Evolutionary conservation across 2,797 vertebrate genomes (phyloP), one percentile per base, ranked within the genome.

Genomic region (Siniperca scherzeri): DNA sequence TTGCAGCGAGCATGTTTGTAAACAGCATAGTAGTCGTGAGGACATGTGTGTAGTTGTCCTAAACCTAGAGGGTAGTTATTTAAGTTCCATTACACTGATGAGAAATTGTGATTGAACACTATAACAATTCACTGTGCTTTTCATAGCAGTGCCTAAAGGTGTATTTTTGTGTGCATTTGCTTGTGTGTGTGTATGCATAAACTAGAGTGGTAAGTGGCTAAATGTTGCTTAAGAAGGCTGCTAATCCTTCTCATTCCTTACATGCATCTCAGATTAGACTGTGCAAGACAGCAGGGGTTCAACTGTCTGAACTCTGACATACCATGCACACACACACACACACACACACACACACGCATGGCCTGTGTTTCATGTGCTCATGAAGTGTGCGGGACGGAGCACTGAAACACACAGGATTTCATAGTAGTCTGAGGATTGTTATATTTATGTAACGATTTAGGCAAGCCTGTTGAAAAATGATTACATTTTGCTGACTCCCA

Each of bases 171-270:
- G 55, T 80, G 53, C 52, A 70, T 89, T 75, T 76, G 56, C 76
- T 70, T 72, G 33, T 66, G 62, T 46, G 2, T 80, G 2, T 78
- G 64, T 52, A 71, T 85, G 68, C 56, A 80, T 57, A 44, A 81
- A 57, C 46, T 74, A 7, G 53, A 69, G 82, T 57, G 56, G 61
- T 72, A 76, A n/a, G n/a, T n/a, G n/a, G 86, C 81, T 87, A 82
- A 77, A 76, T 81, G 86, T 82, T 87, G 69, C 80, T 89, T 90
- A 91, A 92, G 88, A 89, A 80, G 81, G 77, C 83, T 78, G 82
- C 74, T 92, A 93, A 95, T 93, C 94, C 90, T 59, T 88, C 77
- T 92, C 88, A 89, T 94, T 93, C 91, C 83, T 88, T 76, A 84
- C 84, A 74, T 76, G 74, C 83, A 82, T 79, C 80, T 84, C 68